phyloP scores from a whole-genome alignment of 2,113 vertebrate species.

The Tamias sibiricus region DNA sequence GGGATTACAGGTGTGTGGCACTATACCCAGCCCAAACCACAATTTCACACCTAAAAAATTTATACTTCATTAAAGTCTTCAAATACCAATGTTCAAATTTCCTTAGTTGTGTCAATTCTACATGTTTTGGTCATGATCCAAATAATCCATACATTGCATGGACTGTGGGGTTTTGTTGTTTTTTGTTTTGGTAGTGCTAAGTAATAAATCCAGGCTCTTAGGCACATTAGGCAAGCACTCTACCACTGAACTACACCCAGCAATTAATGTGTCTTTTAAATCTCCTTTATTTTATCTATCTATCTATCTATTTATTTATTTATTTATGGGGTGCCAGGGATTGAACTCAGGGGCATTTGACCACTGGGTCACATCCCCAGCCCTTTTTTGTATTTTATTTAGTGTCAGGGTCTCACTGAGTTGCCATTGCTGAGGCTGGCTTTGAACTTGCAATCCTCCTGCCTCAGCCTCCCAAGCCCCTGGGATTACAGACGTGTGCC shows the following conservation, averaged over 20 bases:
- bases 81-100: constrained; percentile 4
- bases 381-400: too few relatives aligned
- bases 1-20: too few relatives aligned
- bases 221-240: background rate
- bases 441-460: too few relatives aligned
- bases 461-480: too few relatives aligned
- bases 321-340: too few relatives aligned
- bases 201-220: background rate
- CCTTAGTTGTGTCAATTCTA: background rate
- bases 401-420: too few relatives aligned
- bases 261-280: background rate
- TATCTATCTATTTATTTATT: too few relatives aligned
- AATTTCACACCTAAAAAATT: background rate
- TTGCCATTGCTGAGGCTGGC: too few relatives aligned
- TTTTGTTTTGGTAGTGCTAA: background rate
- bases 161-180: background rate
- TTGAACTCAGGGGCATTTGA: too few relatives aligned
- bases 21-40: background rate
- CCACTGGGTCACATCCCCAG: too few relatives aligned
- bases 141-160: background rate
- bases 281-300: too few relatives aligned
- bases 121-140: constrained; percentile 15
- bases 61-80: background rate
- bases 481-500: too few relatives aligned
- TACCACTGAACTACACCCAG: background rate